Evolutionary conservation across 2,797 vertebrate species (phyloP).

Genomic region (Microctenopoma lineatum): DNA sequence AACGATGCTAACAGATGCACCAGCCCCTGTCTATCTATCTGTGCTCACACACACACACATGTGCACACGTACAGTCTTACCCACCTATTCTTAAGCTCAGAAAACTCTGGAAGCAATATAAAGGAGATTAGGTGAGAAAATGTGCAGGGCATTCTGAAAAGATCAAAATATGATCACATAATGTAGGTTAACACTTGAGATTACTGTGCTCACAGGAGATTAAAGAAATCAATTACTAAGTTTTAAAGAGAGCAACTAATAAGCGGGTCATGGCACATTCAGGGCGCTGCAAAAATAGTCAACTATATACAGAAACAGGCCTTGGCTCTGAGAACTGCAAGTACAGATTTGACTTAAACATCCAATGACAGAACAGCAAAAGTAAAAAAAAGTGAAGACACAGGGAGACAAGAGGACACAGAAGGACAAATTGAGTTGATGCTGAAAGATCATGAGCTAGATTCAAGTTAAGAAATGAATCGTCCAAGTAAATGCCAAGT

Average conservation of each 20-base stretch:
- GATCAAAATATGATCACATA: slow-evolving; percentile 1
- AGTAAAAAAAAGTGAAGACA: slow-evolving; percentile 25
- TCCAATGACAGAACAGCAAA: slow-evolving; percentile 13
- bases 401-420: neutral
- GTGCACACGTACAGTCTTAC: slow-evolving; percentile 34
- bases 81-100: slow-evolving; percentile 46
- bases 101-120: slow-evolving; percentile 58
- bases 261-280: slow-evolving; percentile 74
- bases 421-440: slow-evolving; percentile 13
- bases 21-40: slow-evolving; percentile 77
- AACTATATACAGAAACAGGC: slow-evolving; percentile 67
- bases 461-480: slow-evolving; percentile 15
- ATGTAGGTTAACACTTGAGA: slow-evolving; percentile 19
- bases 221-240: slow-evolving; percentile 58
- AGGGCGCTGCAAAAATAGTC: slow-evolving; percentile 72
- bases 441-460: slow-evolving; percentile 2
- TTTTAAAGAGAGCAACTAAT: slow-evolving; percentile 58
- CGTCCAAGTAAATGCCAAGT: neutral
- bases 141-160: slow-evolving; percentile 12
- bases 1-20: slow-evolving; percentile 84
- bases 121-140: slow-evolving; percentile 25
- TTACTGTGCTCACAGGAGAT: slow-evolving; percentile 26
- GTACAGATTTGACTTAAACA: slow-evolving; percentile 46
- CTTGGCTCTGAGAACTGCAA: slow-evolving; percentile 51
- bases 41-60: slow-evolving; percentile 22